Evolutionary conservation across 2,113 vertebrate genomes (phyloP).

Genomic region (Dolichotis patagonum): DNA sequence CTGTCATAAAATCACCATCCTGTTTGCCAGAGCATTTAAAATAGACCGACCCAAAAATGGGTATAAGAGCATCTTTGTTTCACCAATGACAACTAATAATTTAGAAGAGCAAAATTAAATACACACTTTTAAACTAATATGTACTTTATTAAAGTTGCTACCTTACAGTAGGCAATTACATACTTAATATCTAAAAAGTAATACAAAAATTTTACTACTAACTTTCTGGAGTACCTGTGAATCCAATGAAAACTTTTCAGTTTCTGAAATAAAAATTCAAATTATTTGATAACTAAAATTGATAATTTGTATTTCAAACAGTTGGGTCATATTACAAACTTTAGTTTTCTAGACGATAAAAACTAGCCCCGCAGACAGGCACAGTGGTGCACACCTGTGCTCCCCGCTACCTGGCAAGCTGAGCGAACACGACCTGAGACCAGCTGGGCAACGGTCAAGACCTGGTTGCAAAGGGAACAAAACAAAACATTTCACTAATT

Average conservation of each 20-base stretch:
- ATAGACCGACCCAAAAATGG: slow-evolving; percentile 52
- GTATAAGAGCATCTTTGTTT: slow-evolving; percentile 50
- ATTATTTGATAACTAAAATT: slow-evolving; percentile 27
- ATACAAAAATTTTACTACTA: not conserved
- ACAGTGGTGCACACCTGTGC: not conserved
- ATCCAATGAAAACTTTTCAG: slow-evolving; percentile 8
- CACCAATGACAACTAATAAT: slow-evolving; percentile 60
- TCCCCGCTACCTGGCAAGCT: not conserved
- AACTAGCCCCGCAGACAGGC: not conserved
- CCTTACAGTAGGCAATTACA: slow-evolving; percentile 52
- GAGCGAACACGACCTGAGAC: not conserved
- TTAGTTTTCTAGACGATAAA: not conserved
- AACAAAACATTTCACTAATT: not conserved
- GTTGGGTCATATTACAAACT: not conserved
- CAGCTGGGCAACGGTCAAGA: not conserved
- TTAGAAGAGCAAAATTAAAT: slow-evolving; percentile 65
- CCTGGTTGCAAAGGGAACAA: not conserved
- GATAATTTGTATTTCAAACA: not conserved
- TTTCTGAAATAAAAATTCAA: slow-evolving; percentile 53
- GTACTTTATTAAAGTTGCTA: slow-evolving; percentile 53
- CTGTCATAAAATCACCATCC: slow-evolving; percentile 22
- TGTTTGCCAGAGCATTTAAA: slow-evolving; percentile 58
- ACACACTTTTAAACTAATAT: slow-evolving; percentile 52
- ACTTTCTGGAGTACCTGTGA: slow-evolving; percentile 21
- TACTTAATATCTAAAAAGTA: slow-evolving; percentile 41